Percentiles rank a stretch among this genome's conserved stretches.
Evolutionary conservation across 1,140 invertebrate species (phyloP).

Genomic region (Thrips palmi): DNA sequence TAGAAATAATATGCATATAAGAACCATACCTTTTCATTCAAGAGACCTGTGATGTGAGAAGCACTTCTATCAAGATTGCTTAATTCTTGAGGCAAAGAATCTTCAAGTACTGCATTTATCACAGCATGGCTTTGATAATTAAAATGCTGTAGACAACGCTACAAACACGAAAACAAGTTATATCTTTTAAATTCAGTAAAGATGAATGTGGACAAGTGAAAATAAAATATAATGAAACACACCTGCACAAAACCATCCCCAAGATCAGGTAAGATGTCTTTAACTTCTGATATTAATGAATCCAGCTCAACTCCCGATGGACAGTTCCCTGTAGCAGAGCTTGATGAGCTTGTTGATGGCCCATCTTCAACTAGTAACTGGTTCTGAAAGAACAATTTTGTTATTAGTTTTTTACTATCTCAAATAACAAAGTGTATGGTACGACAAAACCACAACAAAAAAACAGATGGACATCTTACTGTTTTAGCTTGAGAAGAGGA

Average conservation of each 20-base stretch:
- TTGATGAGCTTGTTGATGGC: constrained; percentile 11
- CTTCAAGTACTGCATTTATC: constrained; percentile 63
- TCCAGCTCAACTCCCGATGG: constrained; percentile 27
- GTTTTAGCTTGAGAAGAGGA: too few species aligned
- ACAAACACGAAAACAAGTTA: constrained; percentile 5
- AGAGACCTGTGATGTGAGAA: constrained; percentile 14
- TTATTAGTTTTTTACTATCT: too few species aligned
- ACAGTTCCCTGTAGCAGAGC: constrained; percentile 4
- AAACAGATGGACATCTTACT: too few species aligned
- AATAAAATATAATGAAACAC: constrained; percentile 10
- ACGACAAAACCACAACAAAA: too few species aligned
- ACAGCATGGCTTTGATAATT: constrained; percentile 50
- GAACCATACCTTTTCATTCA: constrained; percentile 1
- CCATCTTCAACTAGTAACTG: too few species aligned
- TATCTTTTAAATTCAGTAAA: not conserved
- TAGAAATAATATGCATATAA: too few species aligned
- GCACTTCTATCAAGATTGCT: constrained; percentile 25
- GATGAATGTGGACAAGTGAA: not conserved
- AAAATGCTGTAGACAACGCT: constrained; percentile 55
- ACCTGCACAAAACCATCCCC: constrained; percentile 50
- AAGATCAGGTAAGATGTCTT: constrained; percentile 61
- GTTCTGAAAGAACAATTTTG: too few species aligned
- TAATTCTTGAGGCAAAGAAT: constrained; percentile 36
- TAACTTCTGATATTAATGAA: constrained; percentile 43
- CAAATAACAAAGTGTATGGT: too few species aligned